Evolutionary conservation across 2,888 invertebrate species (phyloP), one percentile per base, ranked within the genome.

Genomic region (Harmothoe impar): DNA sequence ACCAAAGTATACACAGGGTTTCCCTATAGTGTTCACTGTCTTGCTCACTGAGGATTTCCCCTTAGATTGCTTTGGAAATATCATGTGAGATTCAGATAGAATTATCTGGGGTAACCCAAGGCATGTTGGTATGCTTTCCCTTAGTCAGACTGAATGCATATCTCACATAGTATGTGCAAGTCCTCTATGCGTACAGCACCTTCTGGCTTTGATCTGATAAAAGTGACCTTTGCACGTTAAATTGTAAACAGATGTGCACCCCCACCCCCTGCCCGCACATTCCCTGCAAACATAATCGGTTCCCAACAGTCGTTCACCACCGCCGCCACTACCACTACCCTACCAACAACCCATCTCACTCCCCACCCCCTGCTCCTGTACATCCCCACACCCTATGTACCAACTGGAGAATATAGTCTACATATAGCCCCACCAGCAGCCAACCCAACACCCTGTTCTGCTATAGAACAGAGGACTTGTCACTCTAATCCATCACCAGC

Each of bases 121-220:
- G 25, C 72, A 29, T 72, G 72, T 29, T 29, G 72, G 72, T 72
- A 72, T 72, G 29, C 72, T 29, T 72, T 72, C 17, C 72, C 31
- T 72, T 7, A n/a, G 72, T 0, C 72, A 62, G 20, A 20, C n/a
- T 62, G 62, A n/a, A 20, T 81, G 25, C 43, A 81, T 35, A n/a
- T 20, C 33, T 43, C 81, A n/a, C 81, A 43, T 33, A 81, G 81
- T 62, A 62, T 62, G 62, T 62, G 20, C 62, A n/a, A 20, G 43
- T 10, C 10, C 43, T 20, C 7, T n/a, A 62, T 62, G 62, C 23
- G 62, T 3, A 20, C 81, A 15, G 33, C 0, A 25, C 35, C 81
- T 43, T 20, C 33, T 81, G 81, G 81, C 81, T 81, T 81, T 81
- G 81, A 81, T 81, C 81, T 81, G 81, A 81, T 81, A 81, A 81